These are phyloP conservation scores for Rhamphomyia laevipes DNA, from an alignment of 2,888 invertebrate species.

Conservation along the genomic window DNA sequence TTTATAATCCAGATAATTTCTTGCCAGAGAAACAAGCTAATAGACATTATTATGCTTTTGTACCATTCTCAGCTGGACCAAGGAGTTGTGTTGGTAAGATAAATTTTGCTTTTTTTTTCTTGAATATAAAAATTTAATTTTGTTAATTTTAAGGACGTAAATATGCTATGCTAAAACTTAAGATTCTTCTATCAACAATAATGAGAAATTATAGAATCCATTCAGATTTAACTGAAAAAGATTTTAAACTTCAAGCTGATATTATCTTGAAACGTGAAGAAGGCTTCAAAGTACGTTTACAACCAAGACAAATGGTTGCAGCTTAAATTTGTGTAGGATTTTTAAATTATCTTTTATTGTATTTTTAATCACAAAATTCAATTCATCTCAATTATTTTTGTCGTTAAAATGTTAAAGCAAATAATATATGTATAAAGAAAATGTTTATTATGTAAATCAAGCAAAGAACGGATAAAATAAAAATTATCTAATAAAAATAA, in stretches of 20 bases:
- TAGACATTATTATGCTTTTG: slow-evolving; percentile 69
- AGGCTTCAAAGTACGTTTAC: slow-evolving; percentile 60
- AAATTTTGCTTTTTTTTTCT: not conserved
- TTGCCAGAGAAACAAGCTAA: slow-evolving; percentile 64
- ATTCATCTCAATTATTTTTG: too few relatives aligned
- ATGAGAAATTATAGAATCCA: slow-evolving; percentile 59
- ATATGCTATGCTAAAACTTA: slow-evolving; percentile 68
- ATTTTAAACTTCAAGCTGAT: slow-evolving; percentile 62
- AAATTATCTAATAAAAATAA: too few relatives aligned
- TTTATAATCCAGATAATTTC: slow-evolving; percentile 77
- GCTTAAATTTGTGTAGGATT: too few relatives aligned
- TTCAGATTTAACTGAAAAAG: slow-evolving; percentile 53
- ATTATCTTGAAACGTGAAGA: slow-evolving; percentile 67
- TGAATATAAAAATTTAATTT: not conserved
- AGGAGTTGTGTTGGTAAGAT: slow-evolving; percentile 64
- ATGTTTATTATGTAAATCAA: too few relatives aligned
- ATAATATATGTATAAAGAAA: too few relatives aligned
- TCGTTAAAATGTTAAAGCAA: too few relatives aligned
- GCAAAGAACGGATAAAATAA: too few relatives aligned
- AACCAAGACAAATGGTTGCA: slow-evolving; percentile 41
- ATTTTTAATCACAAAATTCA: too few relatives aligned
- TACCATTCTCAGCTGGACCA: slow-evolving; percentile 74
- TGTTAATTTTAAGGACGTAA: slow-evolving; percentile 50
- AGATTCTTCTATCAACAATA: slow-evolving; percentile 64
- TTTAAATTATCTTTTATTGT: too few relatives aligned